Percentiles rank a stretch among this genome's conserved stretches.
Evolutionary conservation across 2,888 invertebrate species (phyloP).

Genomic region (Alitta virens): DNA sequence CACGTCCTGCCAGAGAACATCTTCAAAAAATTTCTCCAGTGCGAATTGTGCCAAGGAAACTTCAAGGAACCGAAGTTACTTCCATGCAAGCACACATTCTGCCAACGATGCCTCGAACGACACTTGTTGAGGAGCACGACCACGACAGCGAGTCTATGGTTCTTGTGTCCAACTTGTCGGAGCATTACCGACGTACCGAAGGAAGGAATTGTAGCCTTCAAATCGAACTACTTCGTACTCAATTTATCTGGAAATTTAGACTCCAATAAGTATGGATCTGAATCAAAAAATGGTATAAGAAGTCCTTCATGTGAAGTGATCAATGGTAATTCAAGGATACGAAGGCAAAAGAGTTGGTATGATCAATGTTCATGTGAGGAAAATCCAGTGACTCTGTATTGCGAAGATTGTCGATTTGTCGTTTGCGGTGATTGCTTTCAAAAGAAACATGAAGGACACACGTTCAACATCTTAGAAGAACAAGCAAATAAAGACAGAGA

Average conservation of each 20-base stretch:
- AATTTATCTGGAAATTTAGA: not conserved
- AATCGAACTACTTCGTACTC: not conserved
- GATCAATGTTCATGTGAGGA: conserved; percentile 1
- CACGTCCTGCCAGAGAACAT: not conserved
- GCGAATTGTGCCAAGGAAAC: conserved; percentile 1
- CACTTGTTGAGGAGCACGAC: conserved; percentile 2
- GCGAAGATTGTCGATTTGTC: conserved; percentile 3
- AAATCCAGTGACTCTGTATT: conserved; percentile 1
- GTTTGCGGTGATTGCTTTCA: conserved; percentile 4
- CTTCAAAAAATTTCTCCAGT: conserved; percentile 3
- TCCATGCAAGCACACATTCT: conserved; percentile 14
- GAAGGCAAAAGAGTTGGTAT: not conserved
- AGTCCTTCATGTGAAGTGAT: too few species aligned
- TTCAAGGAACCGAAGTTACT: conserved; percentile 10
- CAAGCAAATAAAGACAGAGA: conserved; percentile 8
- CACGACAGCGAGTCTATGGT: not conserved
- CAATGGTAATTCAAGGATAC: too few species aligned
- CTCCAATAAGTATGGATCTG: not conserved
- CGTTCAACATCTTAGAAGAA: conserved; percentile 6
- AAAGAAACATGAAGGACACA: not conserved
- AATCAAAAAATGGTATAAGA: not conserved
- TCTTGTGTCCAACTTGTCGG: conserved; percentile 14
- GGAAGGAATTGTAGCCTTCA: not conserved
- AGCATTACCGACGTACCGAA: conserved; percentile 9
- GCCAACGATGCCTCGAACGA: not conserved